These are phyloP conservation scores for Brotula barbata DNA, from an alignment of 2,797 vertebrate species.

Conservation along the genomic window DNA sequence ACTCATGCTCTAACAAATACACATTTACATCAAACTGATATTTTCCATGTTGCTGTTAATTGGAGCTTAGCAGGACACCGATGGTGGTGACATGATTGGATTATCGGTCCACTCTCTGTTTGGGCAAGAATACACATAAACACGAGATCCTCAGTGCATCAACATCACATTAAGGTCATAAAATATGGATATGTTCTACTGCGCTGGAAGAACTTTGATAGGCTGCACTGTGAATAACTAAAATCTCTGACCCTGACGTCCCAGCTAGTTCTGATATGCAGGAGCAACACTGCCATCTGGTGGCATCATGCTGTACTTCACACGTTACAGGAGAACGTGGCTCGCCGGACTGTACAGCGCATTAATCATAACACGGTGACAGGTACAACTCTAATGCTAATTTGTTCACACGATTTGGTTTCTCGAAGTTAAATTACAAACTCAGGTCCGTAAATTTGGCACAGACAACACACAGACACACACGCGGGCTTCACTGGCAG, in stretches of 20 bases:
- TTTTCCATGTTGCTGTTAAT: no score
- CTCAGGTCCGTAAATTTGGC: slow-evolving; percentile 31
- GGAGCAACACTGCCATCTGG: slow-evolving; percentile 73
- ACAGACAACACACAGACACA: slow-evolving; percentile 26
- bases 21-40: slow-evolving; percentile 1
- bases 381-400: not conserved
- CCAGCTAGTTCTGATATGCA: slow-evolving; percentile 18
- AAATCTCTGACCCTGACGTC: slow-evolving; percentile 44
- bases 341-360: not conserved
- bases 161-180: slow-evolving; percentile 34
- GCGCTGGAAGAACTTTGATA: slow-evolving; percentile 55
- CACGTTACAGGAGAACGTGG: not conserved
- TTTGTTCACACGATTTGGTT: not conserved
- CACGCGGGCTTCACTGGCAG: slow-evolving; percentile 36
- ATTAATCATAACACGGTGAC: not conserved
- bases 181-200: slow-evolving; percentile 59
- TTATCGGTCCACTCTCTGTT: slow-evolving; percentile 40
- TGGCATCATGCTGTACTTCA: slow-evolving; percentile 36
- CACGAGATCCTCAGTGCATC: slow-evolving; percentile 22
- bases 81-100: not conserved
- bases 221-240: slow-evolving; percentile 55
- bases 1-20: slow-evolving; percentile 19
- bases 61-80: not conserved
- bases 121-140: slow-evolving; percentile 23
- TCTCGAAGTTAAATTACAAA: slow-evolving; percentile 35